Evolutionary conservation across 2,113 vertebrate genomes (phyloP).

Genomic region (Eidolon helvum): DNA sequence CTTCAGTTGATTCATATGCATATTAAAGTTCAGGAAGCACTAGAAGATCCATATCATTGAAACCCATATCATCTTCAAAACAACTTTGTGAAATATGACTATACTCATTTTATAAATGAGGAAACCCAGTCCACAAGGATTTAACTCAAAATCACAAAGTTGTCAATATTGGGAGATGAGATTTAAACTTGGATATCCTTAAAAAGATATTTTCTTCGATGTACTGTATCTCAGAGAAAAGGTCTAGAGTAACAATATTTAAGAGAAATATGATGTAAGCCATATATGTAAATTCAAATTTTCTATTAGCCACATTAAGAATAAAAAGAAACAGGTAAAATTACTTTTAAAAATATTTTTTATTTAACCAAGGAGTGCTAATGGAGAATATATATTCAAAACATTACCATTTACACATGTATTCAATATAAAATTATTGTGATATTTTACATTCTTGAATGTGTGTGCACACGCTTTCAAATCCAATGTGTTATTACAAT

Average conservation of each 20-base stretch:
- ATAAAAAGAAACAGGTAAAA: neutral
- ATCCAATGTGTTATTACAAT: neutral
- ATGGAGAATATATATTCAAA: neutral
- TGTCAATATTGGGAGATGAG: neutral
- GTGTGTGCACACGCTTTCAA: neutral
- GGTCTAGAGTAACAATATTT: neutral
- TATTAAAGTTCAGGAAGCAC: neutral
- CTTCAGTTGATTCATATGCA: neutral
- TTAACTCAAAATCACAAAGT: neutral
- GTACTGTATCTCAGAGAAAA: neutral
- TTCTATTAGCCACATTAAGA: constrained; percentile 24
- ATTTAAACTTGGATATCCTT: neutral
- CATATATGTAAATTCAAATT: neutral
- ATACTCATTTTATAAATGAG: neutral
- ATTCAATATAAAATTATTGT: neutral
- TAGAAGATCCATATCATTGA: neutral
- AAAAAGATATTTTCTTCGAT: neutral
- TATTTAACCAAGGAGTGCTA: neutral
- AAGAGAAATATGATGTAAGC: neutral
- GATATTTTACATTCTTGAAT: neutral
- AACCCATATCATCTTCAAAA: neutral
- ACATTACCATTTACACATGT: neutral
- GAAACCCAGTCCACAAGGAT: neutral
- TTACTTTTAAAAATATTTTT: constrained; percentile 17
- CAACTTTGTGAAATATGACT: neutral